Percentiles rank a stretch among this genome's conserved stretches.
phyloP scores from a whole-genome alignment of 2,113 vertebrate species.

The Bagarius yarrelli region DNA sequence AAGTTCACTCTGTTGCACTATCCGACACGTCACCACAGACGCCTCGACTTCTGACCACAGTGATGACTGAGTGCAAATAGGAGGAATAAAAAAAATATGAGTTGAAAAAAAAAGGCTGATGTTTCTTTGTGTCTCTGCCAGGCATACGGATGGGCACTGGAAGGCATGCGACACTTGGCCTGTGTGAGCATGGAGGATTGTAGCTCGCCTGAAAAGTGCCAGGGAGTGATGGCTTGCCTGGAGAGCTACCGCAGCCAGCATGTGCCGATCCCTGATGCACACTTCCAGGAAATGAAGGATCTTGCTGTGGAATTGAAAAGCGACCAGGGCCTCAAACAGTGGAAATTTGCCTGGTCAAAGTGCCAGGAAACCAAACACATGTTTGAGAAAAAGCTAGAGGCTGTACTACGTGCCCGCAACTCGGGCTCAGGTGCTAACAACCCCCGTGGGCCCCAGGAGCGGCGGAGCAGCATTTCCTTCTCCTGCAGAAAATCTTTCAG shows the following conservation, averaged over 20 bases:
- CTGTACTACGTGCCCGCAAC: conserved; percentile 64
- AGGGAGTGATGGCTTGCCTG: conserved; percentile 66
- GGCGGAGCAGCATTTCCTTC: conserved; percentile 52
- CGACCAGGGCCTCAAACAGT: conserved; percentile 76
- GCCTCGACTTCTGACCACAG: neutral
- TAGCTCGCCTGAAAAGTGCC: conserved; percentile 61
- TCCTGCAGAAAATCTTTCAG: conserved; percentile 53
- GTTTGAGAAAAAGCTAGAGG: conserved; percentile 80
- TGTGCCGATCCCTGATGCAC: conserved; percentile 68
- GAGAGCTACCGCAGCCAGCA: conserved; percentile 74
- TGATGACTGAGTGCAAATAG: no score
- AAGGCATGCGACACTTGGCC: conserved; percentile 77
- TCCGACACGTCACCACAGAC: neutral
- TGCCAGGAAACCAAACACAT: conserved; percentile 82
- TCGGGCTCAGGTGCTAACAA: conserved; percentile 20
- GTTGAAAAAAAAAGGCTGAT: neutral
- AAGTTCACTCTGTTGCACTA: neutral
- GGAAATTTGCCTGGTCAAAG: conserved; percentile 79
- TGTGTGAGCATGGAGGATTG: conserved; percentile 77
- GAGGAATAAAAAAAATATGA: neutral
- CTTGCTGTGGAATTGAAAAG: conserved; percentile 77
- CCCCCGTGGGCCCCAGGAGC: conserved; percentile 57
- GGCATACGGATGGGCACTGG: conserved; percentile 78
- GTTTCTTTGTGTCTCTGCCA: conserved; percentile 53
- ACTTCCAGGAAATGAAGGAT: conserved; percentile 83